Base-by-base conservation (phyloP, 2,113 vertebrate genomes). In the Brachyistius frenatus region DNA sequence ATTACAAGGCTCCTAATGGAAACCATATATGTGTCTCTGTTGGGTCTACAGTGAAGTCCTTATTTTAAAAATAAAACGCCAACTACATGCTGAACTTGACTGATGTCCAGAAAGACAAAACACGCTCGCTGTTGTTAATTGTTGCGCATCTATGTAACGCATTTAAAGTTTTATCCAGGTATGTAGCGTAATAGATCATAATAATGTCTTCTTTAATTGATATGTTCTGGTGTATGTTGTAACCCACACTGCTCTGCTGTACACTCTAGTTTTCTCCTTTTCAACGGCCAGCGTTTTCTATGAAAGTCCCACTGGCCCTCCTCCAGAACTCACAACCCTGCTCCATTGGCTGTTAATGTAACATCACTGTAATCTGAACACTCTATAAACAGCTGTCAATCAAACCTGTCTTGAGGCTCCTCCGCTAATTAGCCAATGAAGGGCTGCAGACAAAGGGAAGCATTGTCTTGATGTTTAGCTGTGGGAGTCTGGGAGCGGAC, bases 1-100 rank as follows among this genome's bases (percentile, higher is more conserved):
- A 91, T 93, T 85, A 93, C 85, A 88, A 50, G 84, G 58, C 55
- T 70, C 54, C 86, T 91, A 91, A 93, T 93, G 80, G 65, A 86
- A 76, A 78, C 80, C 86, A 75, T 58, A 72, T 56, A 54, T 53
- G 50, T 67, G 78, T 89, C 80, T 92, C 85, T 60, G 74, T 83
- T 83, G 73, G 67, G 71, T 82, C 75, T 86, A 41, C 57, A 62
- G 68, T 75, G 50, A 84, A 81, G 83, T 52, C 80, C 74, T 76
- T 69, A 57, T 70, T 80, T 75, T 73, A 60, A 7, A 86, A 85
- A 78, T 82, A 23, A 23, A 23, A 23, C 64, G 35, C 66, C 37
- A 63, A 62, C 62, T 73, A 62, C 68, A 50, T 47, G 54, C 60
- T 73, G 56, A 61, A 65, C 62, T 36, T 2, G 1, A 65, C 49